phyloP scores from a whole-genome alignment of 2,888 invertebrate genomes.

The Isotomurus palustris region DNA sequence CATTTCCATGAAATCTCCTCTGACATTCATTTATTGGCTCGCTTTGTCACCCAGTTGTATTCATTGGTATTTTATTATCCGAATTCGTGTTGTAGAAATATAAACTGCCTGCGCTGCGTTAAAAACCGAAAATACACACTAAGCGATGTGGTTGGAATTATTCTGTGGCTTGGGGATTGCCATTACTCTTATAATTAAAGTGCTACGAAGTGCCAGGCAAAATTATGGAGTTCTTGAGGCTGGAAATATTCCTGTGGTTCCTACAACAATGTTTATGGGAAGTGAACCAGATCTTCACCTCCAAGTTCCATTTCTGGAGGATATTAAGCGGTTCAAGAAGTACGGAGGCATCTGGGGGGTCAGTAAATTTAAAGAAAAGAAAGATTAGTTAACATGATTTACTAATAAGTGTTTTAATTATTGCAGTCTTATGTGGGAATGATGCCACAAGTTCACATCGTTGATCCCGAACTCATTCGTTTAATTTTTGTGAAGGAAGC shows the following conservation, averaged over 20 bases:
- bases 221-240: conserved; percentile 18
- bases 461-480: conserved; percentile 26
- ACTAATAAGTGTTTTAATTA: neutral
- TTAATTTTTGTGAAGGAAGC: conserved; percentile 21
- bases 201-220: conserved; percentile 1
- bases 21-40: too few relatives aligned
- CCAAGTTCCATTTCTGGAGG: conserved; percentile 10
- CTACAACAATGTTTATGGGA: conserved; percentile 14
- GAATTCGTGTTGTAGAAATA: too few relatives aligned
- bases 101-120: too few relatives aligned
- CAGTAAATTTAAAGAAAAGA: neutral
- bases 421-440: conserved; percentile 35
- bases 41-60: too few relatives aligned
- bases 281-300: conserved; percentile 11
- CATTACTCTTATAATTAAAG: neutral
- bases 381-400: neutral
- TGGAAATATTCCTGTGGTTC: conserved; percentile 11
- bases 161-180: too few relatives aligned
- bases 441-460: conserved; percentile 25
- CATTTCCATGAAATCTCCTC: too few relatives aligned
- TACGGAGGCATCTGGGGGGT: conserved; percentile 24
- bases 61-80: too few relatives aligned
- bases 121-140: too few relatives aligned
- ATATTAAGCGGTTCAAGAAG: conserved; percentile 17
- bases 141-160: too few relatives aligned